phyloP scores from a whole-genome alignment of 2,113 vertebrate genomes.

The Rhagologus leucostigma region DNA sequence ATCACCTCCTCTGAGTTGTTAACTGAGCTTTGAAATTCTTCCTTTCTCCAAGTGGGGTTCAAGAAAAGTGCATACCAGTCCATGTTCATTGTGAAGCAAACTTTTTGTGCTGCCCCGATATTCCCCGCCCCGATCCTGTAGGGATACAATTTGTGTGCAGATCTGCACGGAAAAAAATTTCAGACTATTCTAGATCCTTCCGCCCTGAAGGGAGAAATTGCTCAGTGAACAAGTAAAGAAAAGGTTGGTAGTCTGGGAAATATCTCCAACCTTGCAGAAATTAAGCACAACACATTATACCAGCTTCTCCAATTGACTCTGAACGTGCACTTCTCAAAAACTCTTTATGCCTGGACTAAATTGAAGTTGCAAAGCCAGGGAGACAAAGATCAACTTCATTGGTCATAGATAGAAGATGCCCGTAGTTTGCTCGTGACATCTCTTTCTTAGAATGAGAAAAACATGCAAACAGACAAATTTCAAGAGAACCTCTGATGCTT shows the following conservation, averaged over 20 bases:
- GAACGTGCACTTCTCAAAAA: neutral
- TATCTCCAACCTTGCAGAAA: neutral
- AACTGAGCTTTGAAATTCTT: slow-evolving; percentile 44
- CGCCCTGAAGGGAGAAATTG: neutral
- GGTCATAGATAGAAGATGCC: neutral
- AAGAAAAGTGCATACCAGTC: slow-evolving; percentile 44
- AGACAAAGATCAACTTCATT: neutral
- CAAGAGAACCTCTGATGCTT: neutral
- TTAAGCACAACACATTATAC: neutral
- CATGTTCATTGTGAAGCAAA: neutral
- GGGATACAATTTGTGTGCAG: neutral
- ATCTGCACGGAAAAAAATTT: neutral
- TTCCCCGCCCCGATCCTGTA: accelerated
- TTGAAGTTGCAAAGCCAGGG: neutral
- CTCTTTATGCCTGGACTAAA: neutral
- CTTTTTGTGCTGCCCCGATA: neutral
- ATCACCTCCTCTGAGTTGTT: slow-evolving; percentile 42
- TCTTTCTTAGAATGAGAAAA: neutral
- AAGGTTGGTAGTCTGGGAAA: neutral
- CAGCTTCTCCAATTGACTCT: neutral
- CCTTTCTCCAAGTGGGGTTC: slow-evolving; percentile 12
- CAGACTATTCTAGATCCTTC: neutral
- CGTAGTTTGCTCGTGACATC: neutral
- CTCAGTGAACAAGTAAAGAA: neutral
- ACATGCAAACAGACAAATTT: neutral